A percentile compares a stretch with the other conserved stretches of the same genome.
Conservation (phyloP, 2,797 vertebrate genomes). For the Hydrolagus colliei region DNA sequence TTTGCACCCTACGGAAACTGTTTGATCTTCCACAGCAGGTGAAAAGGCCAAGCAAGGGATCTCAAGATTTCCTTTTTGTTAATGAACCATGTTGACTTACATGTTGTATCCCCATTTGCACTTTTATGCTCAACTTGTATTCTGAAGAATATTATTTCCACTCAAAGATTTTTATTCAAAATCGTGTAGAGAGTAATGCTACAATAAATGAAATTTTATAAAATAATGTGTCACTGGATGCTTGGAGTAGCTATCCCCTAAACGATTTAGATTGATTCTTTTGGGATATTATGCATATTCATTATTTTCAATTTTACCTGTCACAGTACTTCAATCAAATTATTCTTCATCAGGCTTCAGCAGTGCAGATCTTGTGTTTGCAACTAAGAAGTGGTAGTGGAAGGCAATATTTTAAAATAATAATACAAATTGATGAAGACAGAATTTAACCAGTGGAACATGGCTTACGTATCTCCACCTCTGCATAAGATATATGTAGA, state of each 20-base stretch:
- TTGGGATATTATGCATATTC: neutral
- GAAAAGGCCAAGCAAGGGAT: conserved; percentile 4
- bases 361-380: too few species aligned
- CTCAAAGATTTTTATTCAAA: conserved; percentile 35
- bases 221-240: neutral
- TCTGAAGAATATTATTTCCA: conserved; percentile 39
- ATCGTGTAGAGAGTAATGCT: neutral
- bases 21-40: neutral
- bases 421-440: too few species aligned
- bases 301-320: neutral
- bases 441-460: too few species aligned
- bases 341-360: too few species aligned
- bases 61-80: neutral
- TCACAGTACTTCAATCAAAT: neutral
- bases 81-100: too few species aligned
- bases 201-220: neutral
- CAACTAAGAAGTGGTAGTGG: too few species aligned
- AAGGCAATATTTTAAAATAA: too few species aligned
- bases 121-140: conserved; percentile 35
- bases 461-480: too few species aligned
- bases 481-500: too few species aligned
- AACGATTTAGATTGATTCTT: neutral
- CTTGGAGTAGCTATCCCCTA: neutral
- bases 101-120: neutral
- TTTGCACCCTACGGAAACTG: neutral